Evolutionary conservation across 64 coral and sea anemone species (phyloP).

Genomic region (Acropora tenuis): DNA sequence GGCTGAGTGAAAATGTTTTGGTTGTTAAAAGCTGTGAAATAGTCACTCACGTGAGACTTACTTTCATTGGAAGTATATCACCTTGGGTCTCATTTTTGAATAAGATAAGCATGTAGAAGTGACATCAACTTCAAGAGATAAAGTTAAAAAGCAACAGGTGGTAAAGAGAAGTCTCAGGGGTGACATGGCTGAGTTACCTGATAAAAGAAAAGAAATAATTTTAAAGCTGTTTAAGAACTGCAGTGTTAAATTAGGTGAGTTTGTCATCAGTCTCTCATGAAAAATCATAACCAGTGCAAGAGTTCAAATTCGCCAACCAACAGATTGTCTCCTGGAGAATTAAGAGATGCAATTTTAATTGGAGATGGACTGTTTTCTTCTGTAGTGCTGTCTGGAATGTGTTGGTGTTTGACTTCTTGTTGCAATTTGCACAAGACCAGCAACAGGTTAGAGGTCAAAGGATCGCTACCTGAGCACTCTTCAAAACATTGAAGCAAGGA

Average conservation of each 20-base stretch:
- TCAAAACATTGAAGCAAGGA: neutral
- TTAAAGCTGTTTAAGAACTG: neutral
- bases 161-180: too few relatives aligned
- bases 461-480: neutral
- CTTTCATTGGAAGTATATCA: too few relatives aligned
- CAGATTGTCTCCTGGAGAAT: too few relatives aligned
- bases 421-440: neutral
- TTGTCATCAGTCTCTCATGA: neutral
- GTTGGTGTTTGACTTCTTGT: neutral
- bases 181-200: too few relatives aligned
- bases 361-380: conserved; percentile 3
- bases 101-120: too few relatives aligned
- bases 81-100: too few relatives aligned
- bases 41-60: too few relatives aligned
- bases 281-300: neutral
- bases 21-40: too few relatives aligned
- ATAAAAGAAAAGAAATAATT: neutral
- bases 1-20: too few relatives aligned
- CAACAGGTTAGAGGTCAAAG: neutral
- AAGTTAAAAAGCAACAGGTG: too few relatives aligned
- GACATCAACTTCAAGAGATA: too few relatives aligned
- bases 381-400: neutral
- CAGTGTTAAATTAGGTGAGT: neutral
- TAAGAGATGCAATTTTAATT: neutral
- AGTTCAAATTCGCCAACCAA: too few relatives aligned